Evolutionary conservation across 2,797 vertebrate genomes (phyloP).

Genomic region (Tamandua tetradactyla): DNA sequence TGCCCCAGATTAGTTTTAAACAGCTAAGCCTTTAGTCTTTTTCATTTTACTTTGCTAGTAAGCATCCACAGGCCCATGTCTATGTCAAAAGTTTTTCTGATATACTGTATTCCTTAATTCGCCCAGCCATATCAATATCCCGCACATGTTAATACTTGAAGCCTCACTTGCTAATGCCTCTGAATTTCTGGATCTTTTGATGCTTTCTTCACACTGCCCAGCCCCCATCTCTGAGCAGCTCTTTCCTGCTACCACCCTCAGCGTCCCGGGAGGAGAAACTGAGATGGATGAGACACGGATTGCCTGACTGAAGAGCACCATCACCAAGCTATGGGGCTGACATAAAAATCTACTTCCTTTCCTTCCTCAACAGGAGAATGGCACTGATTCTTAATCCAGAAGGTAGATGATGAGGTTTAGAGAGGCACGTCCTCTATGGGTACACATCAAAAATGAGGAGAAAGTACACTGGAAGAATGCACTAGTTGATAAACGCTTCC

Average conservation of each 20-base stretch:
- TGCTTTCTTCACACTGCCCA: background rate
- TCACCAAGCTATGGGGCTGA: background rate
- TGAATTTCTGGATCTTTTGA: too few species aligned
- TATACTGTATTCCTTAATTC: background rate
- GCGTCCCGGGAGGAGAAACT: background rate
- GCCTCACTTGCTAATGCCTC: background rate
- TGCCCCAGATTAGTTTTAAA: too few species aligned
- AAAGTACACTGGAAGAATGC: background rate
- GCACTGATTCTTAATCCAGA: background rate
- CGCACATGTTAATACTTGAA: background rate
- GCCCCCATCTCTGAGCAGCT: background rate
- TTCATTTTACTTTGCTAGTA: background rate
- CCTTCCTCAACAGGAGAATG: background rate
- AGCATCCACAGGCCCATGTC: background rate
- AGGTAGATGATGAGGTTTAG: background rate
- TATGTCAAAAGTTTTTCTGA: background rate
- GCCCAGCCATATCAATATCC: background rate
- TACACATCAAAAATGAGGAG: background rate
- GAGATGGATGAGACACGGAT: accelerated
- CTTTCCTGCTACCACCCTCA: too few species aligned
- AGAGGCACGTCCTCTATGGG: background rate
- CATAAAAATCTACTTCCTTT: background rate
- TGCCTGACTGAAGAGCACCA: background rate
- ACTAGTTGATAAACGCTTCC: background rate
- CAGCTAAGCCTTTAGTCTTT: background rate